Conservation (phyloP, 2,113 vertebrate species). For the Electrona antarctica region DNA sequence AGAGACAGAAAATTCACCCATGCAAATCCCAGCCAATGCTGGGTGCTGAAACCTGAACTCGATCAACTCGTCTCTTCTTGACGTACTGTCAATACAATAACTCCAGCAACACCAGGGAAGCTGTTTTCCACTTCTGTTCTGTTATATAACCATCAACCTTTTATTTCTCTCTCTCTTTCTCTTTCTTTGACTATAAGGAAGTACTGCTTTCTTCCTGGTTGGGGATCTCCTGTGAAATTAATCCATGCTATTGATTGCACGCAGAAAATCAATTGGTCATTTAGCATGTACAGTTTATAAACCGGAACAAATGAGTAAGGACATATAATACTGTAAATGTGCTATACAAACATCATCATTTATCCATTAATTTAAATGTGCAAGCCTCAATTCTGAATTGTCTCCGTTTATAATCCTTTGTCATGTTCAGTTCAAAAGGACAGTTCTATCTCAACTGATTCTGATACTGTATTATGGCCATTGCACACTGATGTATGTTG, state of each 20-base stretch:
- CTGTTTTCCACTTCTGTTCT: too few relatives aligned
- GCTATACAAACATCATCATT: too few relatives aligned
- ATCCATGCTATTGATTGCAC: constrained; percentile 31
- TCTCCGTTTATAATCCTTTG: constrained; percentile 9
- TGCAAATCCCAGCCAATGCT: too few relatives aligned
- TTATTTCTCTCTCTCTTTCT: too few relatives aligned
- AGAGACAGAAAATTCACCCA: too few relatives aligned
- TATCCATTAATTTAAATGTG: too few relatives aligned
- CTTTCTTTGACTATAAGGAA: not conserved
- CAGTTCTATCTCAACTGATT: not conserved
- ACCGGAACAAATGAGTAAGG: constrained; percentile 27
- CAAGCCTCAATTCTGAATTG: not conserved
- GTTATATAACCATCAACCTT: too few relatives aligned
- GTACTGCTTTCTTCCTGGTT: not conserved
- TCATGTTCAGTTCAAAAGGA: not conserved
- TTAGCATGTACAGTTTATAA: constrained; percentile 2
- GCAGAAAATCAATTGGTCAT: constrained; percentile 21
- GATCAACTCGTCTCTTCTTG: too few relatives aligned
- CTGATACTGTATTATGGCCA: not conserved
- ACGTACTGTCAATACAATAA: too few relatives aligned
- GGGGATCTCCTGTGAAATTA: not conserved
- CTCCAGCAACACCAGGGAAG: too few relatives aligned
- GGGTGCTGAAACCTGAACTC: too few relatives aligned
- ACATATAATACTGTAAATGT: not conserved
- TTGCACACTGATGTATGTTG: constrained; percentile 41